phyloP scores from a whole-genome alignment of 2,797 vertebrate genomes.

The Pantherophis alleghaniensis region DNA sequence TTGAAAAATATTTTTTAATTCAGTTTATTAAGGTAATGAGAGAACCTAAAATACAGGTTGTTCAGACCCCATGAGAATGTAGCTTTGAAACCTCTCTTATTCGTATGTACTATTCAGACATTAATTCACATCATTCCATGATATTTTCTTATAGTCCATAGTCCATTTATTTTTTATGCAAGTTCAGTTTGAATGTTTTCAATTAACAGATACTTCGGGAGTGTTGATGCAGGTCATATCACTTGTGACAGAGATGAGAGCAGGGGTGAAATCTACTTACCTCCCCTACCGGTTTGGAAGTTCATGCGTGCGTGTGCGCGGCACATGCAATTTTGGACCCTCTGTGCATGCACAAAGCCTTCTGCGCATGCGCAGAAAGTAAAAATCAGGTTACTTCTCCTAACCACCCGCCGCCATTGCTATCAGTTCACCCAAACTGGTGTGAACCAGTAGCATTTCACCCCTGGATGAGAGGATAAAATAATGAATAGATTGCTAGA shows the following conservation, averaged over 20 bases:
- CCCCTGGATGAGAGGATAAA: neutral
- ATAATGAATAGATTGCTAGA: neutral
- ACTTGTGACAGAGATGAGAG: neutral
- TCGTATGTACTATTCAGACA: neutral
- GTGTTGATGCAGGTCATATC: neutral
- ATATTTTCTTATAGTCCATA: neutral
- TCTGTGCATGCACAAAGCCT: no score
- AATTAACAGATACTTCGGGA: neutral
- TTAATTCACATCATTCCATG: neutral
- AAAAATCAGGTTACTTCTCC: no score
- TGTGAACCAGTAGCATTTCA: no score
- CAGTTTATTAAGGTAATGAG: neutral
- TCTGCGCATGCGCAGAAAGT: no score
- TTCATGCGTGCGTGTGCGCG: no score
- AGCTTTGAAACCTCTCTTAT: neutral
- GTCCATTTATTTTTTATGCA: neutral
- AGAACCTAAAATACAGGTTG: neutral
- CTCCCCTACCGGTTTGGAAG: no score
- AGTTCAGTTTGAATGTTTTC: neutral
- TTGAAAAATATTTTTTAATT: neutral
- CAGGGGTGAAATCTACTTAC: no score
- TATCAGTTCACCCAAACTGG: no score
- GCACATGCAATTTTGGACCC: no score
- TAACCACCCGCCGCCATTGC: no score
- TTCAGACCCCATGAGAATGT: neutral